A percentile compares a stretch with the other conserved stretches of the same genome.
Evolutionary conservation across 2,113 vertebrate genomes (phyloP).

Genomic region (Vombatus ursinus): DNA sequence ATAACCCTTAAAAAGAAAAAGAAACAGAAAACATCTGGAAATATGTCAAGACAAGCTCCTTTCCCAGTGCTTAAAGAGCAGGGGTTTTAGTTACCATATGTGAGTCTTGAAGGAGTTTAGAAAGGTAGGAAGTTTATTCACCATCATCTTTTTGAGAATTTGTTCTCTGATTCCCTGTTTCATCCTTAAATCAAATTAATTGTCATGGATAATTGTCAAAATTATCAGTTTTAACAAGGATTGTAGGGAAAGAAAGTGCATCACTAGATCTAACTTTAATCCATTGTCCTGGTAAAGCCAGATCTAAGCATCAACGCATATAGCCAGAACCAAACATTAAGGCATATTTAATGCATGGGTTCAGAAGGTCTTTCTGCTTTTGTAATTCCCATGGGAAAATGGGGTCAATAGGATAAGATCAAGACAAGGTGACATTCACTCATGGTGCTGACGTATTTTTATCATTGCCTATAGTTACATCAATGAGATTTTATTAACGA

Average conservation of each 20-base stretch:
- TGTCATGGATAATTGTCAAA: neutral
- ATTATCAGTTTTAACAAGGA: neutral
- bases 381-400: neutral
- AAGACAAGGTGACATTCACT: constrained; percentile 10
- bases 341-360: neutral
- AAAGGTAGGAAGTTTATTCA: constrained; percentile 9
- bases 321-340: neutral
- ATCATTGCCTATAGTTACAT: neutral
- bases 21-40: constrained; percentile 25
- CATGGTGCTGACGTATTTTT: neutral
- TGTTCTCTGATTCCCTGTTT: constrained; percentile 9
- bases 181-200: neutral
- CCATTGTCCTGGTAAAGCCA: neutral
- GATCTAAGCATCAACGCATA: neutral
- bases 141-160: neutral
- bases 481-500: neutral
- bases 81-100: neutral
- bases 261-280: neutral
- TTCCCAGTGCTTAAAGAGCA: constrained; percentile 24
- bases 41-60: neutral
- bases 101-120: constrained; percentile 6
- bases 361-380: neutral
- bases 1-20: constrained; percentile 32
- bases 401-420: neutral
- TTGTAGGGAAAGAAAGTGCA: constrained; percentile 15